Base-by-base conservation (phyloP, 2,888 invertebrate genomes). In the Apeira syringaria region DNA sequence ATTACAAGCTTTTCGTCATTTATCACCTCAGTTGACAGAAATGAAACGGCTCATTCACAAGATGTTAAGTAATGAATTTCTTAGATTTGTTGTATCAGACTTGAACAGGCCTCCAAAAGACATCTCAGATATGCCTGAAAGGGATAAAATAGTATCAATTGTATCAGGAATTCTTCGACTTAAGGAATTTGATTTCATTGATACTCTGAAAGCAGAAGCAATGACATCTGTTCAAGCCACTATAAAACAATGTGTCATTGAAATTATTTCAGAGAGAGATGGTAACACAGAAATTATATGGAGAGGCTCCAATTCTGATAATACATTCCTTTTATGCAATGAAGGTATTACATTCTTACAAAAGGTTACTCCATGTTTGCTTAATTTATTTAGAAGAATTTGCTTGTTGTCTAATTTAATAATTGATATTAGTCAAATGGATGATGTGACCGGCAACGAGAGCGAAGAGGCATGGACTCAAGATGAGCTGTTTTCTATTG, bases 11-110 rank as follows among this genome's bases (percentile, higher is more conserved):
- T 97, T 99, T 74, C 94, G 99, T 61, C 98, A 99, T 88, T 90
- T 99, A 48, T 96, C 98, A 42, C 97, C 98, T 43, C 99, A 99
- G 80, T 91, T 99, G 35, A 95, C 94, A 48, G 99, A 99, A 91
- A 96, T 99, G 94, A 96, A 97, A 67, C 94, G 96, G 69, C 91
- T 99, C 10, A 99, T 99, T 59, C 98, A 98, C 71, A 98, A 97
- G 87, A 98, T 99, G 98, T 92, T 99, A 59, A 95, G 95, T 49
- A 96, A 97, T 38, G 99, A 99, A 80, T 98, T 99, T 78, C 95
- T 96, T 67, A 93, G 96, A 59, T 97, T 97, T 77, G 94, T 98
- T 35, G 96, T 98, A 2, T 93, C 95, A 8, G 99, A 99, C 81
- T 91, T 99, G 11, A 98, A 97, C 84, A 91, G 98, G 62, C 96